These are phyloP conservation scores for Sesamia nonagrioides DNA, from an alignment of 1,140 invertebrate species.

Conservation along the genomic window DNA sequence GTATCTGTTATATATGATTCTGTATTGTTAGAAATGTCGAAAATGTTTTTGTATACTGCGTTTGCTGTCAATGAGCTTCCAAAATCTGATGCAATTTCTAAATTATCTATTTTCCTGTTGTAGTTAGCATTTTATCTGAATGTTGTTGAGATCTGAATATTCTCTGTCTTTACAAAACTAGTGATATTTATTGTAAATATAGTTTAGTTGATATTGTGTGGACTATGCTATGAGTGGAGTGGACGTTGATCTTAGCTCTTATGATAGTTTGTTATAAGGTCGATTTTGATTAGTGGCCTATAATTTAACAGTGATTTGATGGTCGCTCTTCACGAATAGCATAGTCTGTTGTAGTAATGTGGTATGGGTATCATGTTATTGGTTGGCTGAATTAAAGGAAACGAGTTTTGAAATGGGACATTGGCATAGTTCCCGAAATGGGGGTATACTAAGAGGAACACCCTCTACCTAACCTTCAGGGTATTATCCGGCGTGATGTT, in stretches of 20 bases:
- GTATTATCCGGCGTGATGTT: too few relatives aligned
- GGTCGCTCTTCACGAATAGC: not conserved
- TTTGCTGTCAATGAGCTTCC: slow-evolving; percentile 21
- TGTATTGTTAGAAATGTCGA: slow-evolving; percentile 13
- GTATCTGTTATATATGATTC: slow-evolving; percentile 14
- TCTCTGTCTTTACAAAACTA: slow-evolving; percentile 19
- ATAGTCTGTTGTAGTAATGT: not conserved
- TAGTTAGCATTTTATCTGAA: slow-evolving; percentile 19
- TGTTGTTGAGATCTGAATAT: slow-evolving; percentile 45
- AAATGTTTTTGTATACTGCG: not conserved
- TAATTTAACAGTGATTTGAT: not conserved
- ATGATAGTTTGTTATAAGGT: not conserved
- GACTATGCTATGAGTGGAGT: not conserved
- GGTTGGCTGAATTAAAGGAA: not conserved
- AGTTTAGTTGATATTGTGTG: slow-evolving; percentile 12
- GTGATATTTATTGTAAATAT: slow-evolving; percentile 47
- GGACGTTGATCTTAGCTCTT: not conserved
- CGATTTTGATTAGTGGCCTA: not conserved
- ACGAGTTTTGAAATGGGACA: not conserved
- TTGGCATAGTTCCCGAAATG: not conserved
- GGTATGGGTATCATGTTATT: slow-evolving; percentile 10
- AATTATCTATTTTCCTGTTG: slow-evolving; percentile 26
- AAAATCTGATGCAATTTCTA: slow-evolving; percentile 42
- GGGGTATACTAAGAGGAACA: too few relatives aligned
- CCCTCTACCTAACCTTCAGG: too few relatives aligned